These are phyloP conservation scores for Penaeus vannamei DNA, from an alignment of 1,140 invertebrate species.

Conservation along the genomic window DNA sequence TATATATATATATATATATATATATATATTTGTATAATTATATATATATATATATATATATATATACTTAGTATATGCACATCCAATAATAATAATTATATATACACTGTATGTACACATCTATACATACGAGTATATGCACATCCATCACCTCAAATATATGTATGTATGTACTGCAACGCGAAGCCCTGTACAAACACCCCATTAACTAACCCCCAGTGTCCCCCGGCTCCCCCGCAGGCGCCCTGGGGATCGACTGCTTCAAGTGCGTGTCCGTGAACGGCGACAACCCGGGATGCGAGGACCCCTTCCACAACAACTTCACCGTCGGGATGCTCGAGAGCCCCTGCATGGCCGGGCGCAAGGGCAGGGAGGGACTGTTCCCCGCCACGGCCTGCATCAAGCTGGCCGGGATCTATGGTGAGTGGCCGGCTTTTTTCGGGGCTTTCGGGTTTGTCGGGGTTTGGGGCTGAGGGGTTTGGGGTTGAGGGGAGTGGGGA, in stretches of 20 bases:
- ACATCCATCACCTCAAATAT: too few relatives aligned
- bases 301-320: constrained; percentile 98
- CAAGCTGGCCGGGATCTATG: constrained; percentile 89
- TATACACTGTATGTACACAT: too few relatives aligned
- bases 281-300: constrained; percentile 87
- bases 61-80: too few relatives aligned
- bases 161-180: too few relatives aligned
- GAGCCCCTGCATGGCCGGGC: constrained; percentile 92
- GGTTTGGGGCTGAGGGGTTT: neutral
- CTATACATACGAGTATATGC: too few relatives aligned
- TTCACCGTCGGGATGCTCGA: constrained; percentile 86
- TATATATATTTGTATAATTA: too few relatives aligned
- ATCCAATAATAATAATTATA: too few relatives aligned
- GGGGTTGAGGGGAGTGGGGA: neutral
- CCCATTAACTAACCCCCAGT: too few relatives aligned
- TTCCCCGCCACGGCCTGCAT: constrained; percentile 98
- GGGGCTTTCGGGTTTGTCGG: neutral
- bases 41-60: too few relatives aligned
- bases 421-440: constrained; percentile 74
- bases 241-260: constrained; percentile 85
- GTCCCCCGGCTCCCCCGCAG: constrained; percentile 44
- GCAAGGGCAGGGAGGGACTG: constrained; percentile 90
- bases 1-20: too few relatives aligned
- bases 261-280: constrained; percentile 97
- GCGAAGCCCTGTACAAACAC: too few relatives aligned